phyloP scores from a whole-genome alignment of 2,888 invertebrate species.

The Aradus depressus region DNA sequence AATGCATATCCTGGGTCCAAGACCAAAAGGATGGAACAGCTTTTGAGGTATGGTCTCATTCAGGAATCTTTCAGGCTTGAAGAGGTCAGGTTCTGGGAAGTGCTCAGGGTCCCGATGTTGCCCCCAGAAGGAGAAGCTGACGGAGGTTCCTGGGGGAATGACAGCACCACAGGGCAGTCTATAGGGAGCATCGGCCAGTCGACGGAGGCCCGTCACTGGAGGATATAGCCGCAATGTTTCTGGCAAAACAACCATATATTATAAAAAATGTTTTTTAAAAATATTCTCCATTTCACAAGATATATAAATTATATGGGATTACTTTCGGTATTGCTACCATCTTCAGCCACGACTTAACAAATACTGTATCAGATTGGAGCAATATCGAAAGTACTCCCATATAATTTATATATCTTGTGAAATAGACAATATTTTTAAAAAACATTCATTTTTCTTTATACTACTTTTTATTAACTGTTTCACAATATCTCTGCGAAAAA shows the following conservation, averaged over 20 bases:
- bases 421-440: too few relatives aligned
- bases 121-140: neutral
- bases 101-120: conserved; percentile 4
- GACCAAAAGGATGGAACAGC: conserved; percentile 8
- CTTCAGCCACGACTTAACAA: too few relatives aligned
- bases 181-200: neutral
- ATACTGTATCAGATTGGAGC: too few relatives aligned
- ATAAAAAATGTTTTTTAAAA: neutral
- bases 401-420: too few relatives aligned
- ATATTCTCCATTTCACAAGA: neutral
- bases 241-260: neutral
- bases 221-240: conserved; percentile 5
- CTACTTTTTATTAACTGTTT: too few relatives aligned
- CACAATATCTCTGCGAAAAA: too few relatives aligned
- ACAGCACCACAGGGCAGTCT: conserved; percentile 8
- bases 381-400: too few relatives aligned
- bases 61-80: conserved; percentile 11
- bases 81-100: neutral
- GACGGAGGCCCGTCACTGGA: conserved; percentile 2
- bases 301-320: neutral
- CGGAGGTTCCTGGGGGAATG: neutral
- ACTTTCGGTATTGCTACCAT: too few relatives aligned
- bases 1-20: conserved; percentile 8
- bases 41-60: neutral
- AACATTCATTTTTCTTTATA: too few relatives aligned